These are phyloP conservation scores for Sepiola atlantica DNA, from an alignment of 2,888 invertebrate genomes.

Conservation along the genomic window DNA sequence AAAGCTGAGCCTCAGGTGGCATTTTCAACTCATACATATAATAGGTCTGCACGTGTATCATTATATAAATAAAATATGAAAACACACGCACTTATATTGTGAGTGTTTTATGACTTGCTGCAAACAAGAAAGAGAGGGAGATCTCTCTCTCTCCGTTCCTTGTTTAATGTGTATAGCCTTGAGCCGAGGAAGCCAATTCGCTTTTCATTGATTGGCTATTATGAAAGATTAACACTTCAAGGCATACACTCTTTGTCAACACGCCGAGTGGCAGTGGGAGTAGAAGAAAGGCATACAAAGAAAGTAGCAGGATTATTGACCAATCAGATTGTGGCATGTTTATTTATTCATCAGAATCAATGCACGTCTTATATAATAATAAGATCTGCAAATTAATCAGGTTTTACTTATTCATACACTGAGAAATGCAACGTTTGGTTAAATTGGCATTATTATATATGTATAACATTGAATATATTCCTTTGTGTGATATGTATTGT, in stretches of 20 bases:
- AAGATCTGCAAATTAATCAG: slow-evolving; percentile 14
- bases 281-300: not conserved
- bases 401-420: slow-evolving; percentile 3
- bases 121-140: too few species aligned
- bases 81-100: too few species aligned
- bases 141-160: not conserved
- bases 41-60: too few species aligned
- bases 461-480: not conserved
- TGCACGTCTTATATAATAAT: slow-evolving; percentile 15
- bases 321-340: slow-evolving; percentile 14
- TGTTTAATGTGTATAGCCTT: not conserved
- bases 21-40: too few species aligned
- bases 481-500: not conserved
- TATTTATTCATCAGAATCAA: slow-evolving; percentile 32
- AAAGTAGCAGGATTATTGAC: slow-evolving; percentile 11
- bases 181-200: slow-evolving; percentile 9
- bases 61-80: too few species aligned
- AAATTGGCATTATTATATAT: not conserved
- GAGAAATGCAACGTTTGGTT: not conserved
- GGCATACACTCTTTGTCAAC: slow-evolving; percentile 11
- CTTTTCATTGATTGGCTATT: not conserved
- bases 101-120: too few species aligned
- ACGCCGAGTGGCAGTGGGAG: not conserved
- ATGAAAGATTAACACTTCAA: slow-evolving; percentile 21
- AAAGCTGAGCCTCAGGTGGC: too few species aligned